Evolutionary conservation across 35 echinoderm and acorn worm genomes (phyloP).

Genomic region (Heliocidaris tuberculata): DNA sequence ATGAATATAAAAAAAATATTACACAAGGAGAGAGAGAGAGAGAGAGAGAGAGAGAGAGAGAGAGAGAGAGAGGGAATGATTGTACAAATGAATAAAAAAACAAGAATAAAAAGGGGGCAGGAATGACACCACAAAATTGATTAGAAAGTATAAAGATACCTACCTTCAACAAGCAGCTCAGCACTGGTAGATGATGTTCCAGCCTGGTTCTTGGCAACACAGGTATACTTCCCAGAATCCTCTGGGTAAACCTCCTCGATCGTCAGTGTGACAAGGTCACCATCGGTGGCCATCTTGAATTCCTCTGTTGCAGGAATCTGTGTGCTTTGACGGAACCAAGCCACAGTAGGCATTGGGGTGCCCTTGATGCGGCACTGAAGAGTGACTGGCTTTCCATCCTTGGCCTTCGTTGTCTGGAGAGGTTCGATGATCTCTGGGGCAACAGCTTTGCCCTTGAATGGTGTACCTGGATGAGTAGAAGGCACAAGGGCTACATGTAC

Average conservation of each 20-base stretch:
- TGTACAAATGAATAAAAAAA: too few species aligned
- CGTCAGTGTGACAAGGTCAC: constrained; percentile 57
- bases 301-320: constrained; percentile 84
- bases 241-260: constrained; percentile 89
- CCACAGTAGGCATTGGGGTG: constrained; percentile 83
- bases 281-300: constrained; percentile 81
- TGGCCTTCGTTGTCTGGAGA: constrained; percentile 71
- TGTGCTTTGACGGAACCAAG: constrained; percentile 97
- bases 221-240: constrained; percentile 98
- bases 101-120: too few species aligned
- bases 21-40: too few species aligned
- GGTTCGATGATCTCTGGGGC: constrained; percentile 80
- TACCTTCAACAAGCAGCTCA: constrained; percentile 97
- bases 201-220: constrained; percentile 91
- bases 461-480: constrained; percentile 61
- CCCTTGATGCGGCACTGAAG: constrained; percentile 82
- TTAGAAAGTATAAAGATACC: background rate
- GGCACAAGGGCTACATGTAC: constrained; percentile 22
- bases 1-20: too few species aligned
- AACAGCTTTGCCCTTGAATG: constrained; percentile 62
- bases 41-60: too few species aligned
- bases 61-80: too few species aligned
- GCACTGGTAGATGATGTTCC: constrained; percentile 84
- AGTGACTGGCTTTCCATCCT: constrained; percentile 80
- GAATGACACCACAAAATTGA: too few species aligned